Evolutionary conservation across 64 coral and sea anemone genomes (phyloP).

Genomic region (Pachyseris speciosa): DNA sequence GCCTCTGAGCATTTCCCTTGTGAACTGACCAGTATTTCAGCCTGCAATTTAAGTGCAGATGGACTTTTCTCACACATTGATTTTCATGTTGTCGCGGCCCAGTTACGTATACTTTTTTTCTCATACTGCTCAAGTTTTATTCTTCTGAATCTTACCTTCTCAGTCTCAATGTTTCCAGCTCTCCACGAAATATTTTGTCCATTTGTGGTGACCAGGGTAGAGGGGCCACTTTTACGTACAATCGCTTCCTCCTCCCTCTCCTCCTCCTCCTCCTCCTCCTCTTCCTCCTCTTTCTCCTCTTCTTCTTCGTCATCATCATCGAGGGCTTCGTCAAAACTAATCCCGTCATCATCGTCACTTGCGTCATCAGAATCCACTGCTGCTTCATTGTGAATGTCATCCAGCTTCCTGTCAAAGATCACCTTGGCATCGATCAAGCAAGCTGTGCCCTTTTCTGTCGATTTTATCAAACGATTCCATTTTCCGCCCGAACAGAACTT

Average conservation of each 20-base stretch:
- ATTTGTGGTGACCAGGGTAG: background rate
- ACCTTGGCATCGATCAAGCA: slow-evolving; percentile 33
- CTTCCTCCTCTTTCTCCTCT: background rate
- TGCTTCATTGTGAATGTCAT: background rate
- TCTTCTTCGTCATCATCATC: too few relatives aligned
- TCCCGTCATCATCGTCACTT: background rate
- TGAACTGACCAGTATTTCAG: slow-evolving; percentile 22
- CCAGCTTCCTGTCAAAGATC: background rate
- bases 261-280: background rate
- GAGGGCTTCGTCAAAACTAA: background rate
- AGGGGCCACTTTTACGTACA: background rate
- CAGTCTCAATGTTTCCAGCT: background rate
- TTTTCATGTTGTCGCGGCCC: too few relatives aligned
- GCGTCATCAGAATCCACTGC: background rate
- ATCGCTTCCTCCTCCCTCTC: background rate
- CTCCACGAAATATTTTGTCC: slow-evolving; percentile 19
- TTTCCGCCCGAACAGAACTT: slow-evolving; percentile 37
- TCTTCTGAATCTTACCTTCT: slow-evolving; percentile 21
- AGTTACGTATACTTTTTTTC: too few relatives aligned
- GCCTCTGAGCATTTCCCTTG: background rate
- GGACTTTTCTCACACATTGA: too few relatives aligned
- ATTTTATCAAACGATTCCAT: slow-evolving; percentile 16
- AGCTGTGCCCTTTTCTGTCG: slow-evolving; percentile 39
- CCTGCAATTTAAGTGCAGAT: background rate
- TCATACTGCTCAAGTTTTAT: too few relatives aligned